Percentiles rank a stretch among this genome's conserved stretches.
These are phyloP conservation scores for Lethocerus indicus DNA, from an alignment of 1,140 invertebrate species.

Conservation along the genomic window DNA sequence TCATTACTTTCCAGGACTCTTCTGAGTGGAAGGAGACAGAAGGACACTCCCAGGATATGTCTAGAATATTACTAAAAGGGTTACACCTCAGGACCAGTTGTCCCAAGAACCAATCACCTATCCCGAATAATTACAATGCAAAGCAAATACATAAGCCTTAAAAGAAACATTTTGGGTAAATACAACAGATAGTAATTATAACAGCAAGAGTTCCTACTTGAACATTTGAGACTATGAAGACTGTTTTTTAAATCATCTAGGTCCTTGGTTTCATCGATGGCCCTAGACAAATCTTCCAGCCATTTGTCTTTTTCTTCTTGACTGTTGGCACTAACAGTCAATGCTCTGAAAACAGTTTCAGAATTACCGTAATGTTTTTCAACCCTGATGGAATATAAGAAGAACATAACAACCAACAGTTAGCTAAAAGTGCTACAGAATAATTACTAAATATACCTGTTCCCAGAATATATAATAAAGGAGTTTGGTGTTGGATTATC, in stretches of 20 bases:
- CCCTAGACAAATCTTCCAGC: conserved; percentile 62
- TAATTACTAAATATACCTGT: conserved; percentile 23
- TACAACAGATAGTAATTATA: no score
- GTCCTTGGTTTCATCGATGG: conserved; percentile 43
- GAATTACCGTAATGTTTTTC: background rate
- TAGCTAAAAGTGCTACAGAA: background rate
- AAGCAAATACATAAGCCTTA: no score
- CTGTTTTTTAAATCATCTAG: conserved; percentile 33
- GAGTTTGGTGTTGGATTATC: conserved; percentile 46
- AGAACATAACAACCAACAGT: background rate
- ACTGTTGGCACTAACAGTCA: conserved; percentile 59
- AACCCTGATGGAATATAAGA: background rate
- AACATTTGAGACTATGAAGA: conserved; percentile 60
- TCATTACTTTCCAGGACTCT: no score
- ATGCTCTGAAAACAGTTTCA: conserved; percentile 26
- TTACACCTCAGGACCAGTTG: no score
- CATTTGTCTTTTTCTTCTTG: conserved; percentile 75
- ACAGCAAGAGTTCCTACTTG: no score
- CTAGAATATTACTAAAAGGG: no score
- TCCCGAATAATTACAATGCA: no score
- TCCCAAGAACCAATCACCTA: no score
- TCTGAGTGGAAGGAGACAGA: no score
- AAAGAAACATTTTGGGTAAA: no score
- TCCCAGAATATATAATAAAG: conserved; percentile 56
- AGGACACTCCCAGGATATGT: no score